Evolutionary conservation across 2,888 invertebrate genomes (phyloP), one percentile per base, ranked within the genome.

Genomic region (Leucoptera coffeella): DNA sequence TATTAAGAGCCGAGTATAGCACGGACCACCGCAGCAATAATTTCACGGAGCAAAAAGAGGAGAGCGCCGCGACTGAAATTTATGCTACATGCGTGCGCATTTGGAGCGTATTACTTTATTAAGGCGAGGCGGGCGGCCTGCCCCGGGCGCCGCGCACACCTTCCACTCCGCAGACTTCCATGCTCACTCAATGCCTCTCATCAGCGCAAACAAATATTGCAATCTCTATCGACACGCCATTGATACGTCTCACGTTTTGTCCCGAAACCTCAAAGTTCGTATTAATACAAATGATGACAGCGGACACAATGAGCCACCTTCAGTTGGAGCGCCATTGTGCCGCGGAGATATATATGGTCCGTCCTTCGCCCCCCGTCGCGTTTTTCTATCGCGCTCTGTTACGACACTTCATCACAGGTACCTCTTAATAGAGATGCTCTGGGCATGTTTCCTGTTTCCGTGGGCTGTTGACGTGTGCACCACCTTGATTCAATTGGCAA

Each of bases 271-370:
- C 65, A 61, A 64, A 61, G 58, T 57, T 61, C 57, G 57, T 57
- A 69, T 67, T 65, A 67, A 65, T 65, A 65, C 58, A 58, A 60
- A 62, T 56, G 64, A 65, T 64, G 67, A 69, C 67, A 65, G 57
- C 51, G 48, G 44, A 36, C 67, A 57, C 64, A 67, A 59, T 42
- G 53, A 37, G 37, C 40, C 40, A 43, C 38, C 50, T 57, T 56
- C 57, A 59, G 61, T 45, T 53, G 48, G 37, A 44, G 47, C 43
- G 45, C 54, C 51, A 59, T 65, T 67, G 65, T 67, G 39, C 48
- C 56, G 65, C 65, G 65, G 67, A 60, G 50, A 60, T 61, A 61
- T 64, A 57, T 62, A 60, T 51, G 56, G 55, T 39, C 47, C 42
- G 53, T 29, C 42, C 42, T 65, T 62, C 53, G 62, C 45, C 36